phyloP scores from a whole-genome alignment of 2,113 vertebrate species.

The Cynopterus brachyotis region DNA sequence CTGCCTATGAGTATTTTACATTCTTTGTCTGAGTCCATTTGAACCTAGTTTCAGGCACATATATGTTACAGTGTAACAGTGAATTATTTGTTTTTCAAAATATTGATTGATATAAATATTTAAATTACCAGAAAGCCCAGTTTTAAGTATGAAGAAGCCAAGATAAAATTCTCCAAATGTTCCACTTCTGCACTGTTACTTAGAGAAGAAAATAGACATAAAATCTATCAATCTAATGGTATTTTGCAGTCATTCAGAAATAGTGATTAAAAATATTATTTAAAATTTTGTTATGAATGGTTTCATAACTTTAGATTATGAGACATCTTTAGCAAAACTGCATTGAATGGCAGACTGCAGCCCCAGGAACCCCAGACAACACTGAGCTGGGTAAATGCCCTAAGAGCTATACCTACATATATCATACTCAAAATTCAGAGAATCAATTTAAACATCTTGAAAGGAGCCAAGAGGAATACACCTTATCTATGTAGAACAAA shows the following conservation, averaged over 20 bases:
- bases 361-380: neutral
- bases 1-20: neutral
- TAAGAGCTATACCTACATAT: neutral
- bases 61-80: neutral
- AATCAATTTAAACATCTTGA: neutral
- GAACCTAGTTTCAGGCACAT: neutral
- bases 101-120: neutral
- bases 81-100: neutral
- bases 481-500: neutral
- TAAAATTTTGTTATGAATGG: neutral
- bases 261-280: neutral
- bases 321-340: neutral
- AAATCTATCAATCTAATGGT: neutral
- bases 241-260: neutral
- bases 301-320: neutral
- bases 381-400: neutral
- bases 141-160: neutral
- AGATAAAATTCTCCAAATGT: neutral
- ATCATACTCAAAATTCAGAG: neutral
- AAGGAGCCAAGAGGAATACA: neutral
- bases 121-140: neutral
- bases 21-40: neutral
- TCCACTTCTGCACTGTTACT: neutral
- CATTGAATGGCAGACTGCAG: neutral
- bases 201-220: neutral